Evolutionary conservation across 1,140 invertebrate species (phyloP).

Genomic region (Manduca sexta): DNA sequence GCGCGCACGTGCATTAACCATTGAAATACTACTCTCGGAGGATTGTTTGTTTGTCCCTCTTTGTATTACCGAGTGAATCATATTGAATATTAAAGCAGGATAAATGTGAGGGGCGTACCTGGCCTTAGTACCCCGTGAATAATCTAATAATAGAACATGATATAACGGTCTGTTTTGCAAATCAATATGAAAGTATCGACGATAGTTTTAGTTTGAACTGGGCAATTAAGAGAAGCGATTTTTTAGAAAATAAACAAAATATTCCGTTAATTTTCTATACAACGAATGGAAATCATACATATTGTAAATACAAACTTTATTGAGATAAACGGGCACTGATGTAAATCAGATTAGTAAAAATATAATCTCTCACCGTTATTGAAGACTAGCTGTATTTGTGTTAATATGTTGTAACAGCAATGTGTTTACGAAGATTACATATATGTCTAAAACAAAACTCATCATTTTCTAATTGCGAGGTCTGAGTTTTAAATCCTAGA

Average conservation of each 20-base stretch:
- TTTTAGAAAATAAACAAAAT: neutral
- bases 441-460: neutral
- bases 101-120: neutral
- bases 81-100: slow-evolving; percentile 6
- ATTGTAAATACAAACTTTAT: neutral
- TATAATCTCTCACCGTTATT: neutral
- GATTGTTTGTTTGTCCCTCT: slow-evolving; percentile 8
- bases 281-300: neutral
- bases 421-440: neutral
- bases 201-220: too few species aligned
- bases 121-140: too few species aligned
- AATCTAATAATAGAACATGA: too few species aligned
- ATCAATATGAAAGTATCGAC: too few species aligned
- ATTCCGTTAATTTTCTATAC: neutral
- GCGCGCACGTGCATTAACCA: neutral
- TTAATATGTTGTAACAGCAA: neutral
- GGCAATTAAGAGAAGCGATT: too few species aligned
- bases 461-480: too few species aligned
- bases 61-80: slow-evolving; percentile 4
- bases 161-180: too few species aligned
- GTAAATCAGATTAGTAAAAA: neutral
- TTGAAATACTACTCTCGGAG: neutral
- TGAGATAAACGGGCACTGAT: neutral
- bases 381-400: neutral
- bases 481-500: too few species aligned